Conservation (phyloP, 2,888 invertebrate genomes). For the Eristalis arbustorum region DNA sequence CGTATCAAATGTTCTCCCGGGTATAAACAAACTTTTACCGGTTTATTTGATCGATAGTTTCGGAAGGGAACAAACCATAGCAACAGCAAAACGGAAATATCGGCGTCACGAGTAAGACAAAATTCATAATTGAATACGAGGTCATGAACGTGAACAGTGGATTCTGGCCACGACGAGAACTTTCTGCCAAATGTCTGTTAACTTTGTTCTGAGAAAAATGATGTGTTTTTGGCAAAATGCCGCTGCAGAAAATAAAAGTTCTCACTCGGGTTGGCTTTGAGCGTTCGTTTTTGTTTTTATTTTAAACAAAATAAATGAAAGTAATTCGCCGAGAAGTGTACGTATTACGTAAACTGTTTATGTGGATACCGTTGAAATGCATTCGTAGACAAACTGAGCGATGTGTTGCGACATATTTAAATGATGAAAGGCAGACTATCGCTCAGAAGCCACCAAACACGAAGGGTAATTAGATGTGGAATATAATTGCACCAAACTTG, state of each 20-base stretch:
- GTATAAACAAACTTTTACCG: background rate
- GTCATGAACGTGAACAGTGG: slow-evolving; percentile 27
- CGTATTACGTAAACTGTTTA: background rate
- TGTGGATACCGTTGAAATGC: background rate
- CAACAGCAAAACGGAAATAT: background rate
- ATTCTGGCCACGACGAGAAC: slow-evolving; percentile 6
- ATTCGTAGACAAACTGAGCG: background rate
- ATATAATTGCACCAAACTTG: background rate
- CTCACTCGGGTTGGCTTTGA: background rate
- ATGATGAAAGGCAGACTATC: background rate
- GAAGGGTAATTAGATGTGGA: background rate
- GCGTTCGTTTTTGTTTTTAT: background rate
- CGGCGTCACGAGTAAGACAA: background rate
- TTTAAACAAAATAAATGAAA: slow-evolving; percentile 23
- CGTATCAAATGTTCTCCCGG: background rate
- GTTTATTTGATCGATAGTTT: background rate
- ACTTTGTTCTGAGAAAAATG: background rate
- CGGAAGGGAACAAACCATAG: background rate
- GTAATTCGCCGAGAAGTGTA: background rate
- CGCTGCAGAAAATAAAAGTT: slow-evolving; percentile 11
- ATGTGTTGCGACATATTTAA: slow-evolving; percentile 2
- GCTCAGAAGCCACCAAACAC: background rate
- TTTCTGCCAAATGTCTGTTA: background rate
- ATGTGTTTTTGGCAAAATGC: background rate
- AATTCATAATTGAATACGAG: slow-evolving; percentile 19